A percentile compares a stretch with the other conserved stretches of the same genome.
phyloP scores from a whole-genome alignment of 2,888 invertebrate genomes.

The Pegoplata infirma region DNA sequence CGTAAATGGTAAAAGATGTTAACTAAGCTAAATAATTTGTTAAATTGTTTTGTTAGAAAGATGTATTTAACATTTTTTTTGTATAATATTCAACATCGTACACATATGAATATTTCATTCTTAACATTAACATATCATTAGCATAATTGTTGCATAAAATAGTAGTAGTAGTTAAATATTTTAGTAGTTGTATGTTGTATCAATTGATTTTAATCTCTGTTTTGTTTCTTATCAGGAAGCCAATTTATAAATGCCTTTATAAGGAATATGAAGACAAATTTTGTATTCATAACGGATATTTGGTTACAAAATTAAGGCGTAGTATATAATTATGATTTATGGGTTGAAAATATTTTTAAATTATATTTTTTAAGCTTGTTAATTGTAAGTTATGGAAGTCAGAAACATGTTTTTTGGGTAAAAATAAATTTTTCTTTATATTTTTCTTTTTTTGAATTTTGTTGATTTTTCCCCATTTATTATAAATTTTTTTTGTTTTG shows the following conservation, averaged over 20 bases:
- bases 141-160: constrained; percentile 15
- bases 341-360: no score
- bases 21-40: constrained; percentile 17
- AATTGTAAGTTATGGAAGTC: no score
- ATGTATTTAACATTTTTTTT: background rate
- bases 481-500: no score
- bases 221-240: background rate
- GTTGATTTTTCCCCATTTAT: no score
- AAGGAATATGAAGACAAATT: background rate
- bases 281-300: background rate
- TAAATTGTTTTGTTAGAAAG: background rate
- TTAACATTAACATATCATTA: constrained; percentile 16
- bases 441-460: no score
- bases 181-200: background rate
- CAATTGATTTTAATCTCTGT: background rate
- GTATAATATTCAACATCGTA: background rate
- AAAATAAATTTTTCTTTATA: no score
- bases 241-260: background rate
- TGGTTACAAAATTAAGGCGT: background rate
- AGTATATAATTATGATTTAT: background rate
- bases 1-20: constrained; percentile 39
- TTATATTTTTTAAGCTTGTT: no score
- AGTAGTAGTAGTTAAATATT: background rate
- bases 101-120: background rate
- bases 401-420: no score